A percentile compares a stretch with the other conserved stretches of the same genome.
These are phyloP conservation scores for Meles meles DNA, from an alignment of 2,113 vertebrate species.

Conservation along the genomic window DNA sequence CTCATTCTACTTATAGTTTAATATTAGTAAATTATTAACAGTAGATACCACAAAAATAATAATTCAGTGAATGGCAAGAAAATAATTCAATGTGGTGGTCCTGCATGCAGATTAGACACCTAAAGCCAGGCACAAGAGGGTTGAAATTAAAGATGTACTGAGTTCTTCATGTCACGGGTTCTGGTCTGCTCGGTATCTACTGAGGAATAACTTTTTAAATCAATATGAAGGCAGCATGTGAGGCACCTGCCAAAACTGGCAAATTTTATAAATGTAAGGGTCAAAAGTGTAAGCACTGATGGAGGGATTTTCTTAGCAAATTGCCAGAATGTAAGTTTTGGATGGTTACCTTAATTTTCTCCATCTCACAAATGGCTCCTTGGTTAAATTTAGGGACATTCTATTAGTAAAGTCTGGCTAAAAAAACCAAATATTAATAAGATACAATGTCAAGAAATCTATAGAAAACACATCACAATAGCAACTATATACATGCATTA, in stretches of 20 bases:
- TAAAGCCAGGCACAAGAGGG: accelerated
- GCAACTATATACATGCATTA: neutral
- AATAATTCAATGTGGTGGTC: neutral
- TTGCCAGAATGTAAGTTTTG: neutral
- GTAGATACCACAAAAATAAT: neutral
- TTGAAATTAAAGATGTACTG: neutral
- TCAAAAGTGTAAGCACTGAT: neutral
- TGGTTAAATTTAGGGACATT: neutral
- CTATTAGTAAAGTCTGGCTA: neutral
- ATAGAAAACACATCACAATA: neutral
- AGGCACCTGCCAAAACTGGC: neutral
- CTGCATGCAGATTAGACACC: accelerated
- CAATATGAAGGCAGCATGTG: neutral
- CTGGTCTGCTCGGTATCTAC: neutral
- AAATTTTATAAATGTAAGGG: neutral
- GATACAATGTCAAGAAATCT: neutral
- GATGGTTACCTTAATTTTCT: neutral
- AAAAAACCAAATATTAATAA: neutral
- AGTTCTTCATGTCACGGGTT: neutral
- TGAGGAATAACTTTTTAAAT: neutral
- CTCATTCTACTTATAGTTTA: neutral
- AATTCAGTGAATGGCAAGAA: neutral
- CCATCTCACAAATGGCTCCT: neutral
- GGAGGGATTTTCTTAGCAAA: neutral
- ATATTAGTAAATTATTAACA: neutral